Conservation (phyloP, 2,888 invertebrate genomes). For the Onthophagus sagittarius region DNA sequence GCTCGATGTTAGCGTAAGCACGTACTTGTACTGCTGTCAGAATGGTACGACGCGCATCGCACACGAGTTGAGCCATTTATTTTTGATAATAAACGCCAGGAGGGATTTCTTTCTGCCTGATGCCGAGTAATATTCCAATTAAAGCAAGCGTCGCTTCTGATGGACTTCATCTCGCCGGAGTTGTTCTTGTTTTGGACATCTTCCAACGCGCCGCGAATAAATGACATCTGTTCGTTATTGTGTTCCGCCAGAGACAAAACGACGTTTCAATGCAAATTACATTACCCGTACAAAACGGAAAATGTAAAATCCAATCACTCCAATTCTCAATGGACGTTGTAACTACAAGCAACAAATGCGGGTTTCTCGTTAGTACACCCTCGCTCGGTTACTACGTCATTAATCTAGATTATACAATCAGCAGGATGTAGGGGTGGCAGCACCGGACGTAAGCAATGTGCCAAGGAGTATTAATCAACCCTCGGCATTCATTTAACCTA, state of each 20-base stretch:
- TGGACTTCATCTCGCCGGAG: not conserved
- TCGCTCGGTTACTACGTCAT: slow-evolving; percentile 5
- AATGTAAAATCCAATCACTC: not conserved
- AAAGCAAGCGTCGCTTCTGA: not conserved
- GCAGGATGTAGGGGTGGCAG: not conserved
- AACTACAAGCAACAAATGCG: not conserved
- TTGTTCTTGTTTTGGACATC: not conserved
- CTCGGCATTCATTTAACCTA: slow-evolving; percentile 3
- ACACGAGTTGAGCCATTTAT: not conserved
- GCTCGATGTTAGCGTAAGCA: slow-evolving; percentile 5
- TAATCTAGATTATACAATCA: slow-evolving; percentile 8
- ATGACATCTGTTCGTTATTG: not conserved
- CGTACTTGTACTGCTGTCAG: not conserved
- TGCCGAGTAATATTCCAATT: not conserved
- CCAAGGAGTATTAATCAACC: slow-evolving; percentile 3
- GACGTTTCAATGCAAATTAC: not conserved
- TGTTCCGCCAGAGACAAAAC: not conserved
- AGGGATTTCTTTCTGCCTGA: not conserved
- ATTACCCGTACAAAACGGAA: not conserved
- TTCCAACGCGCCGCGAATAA: not conserved
- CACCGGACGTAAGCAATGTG: slow-evolving; percentile 8
- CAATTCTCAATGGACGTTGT: not conserved
- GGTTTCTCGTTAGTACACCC: not conserved
- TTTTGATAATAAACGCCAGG: not conserved
- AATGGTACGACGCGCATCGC: not conserved